phyloP scores from a whole-genome alignment of 2,797 vertebrate genomes.

The Pteronotus mesoamericanus region DNA sequence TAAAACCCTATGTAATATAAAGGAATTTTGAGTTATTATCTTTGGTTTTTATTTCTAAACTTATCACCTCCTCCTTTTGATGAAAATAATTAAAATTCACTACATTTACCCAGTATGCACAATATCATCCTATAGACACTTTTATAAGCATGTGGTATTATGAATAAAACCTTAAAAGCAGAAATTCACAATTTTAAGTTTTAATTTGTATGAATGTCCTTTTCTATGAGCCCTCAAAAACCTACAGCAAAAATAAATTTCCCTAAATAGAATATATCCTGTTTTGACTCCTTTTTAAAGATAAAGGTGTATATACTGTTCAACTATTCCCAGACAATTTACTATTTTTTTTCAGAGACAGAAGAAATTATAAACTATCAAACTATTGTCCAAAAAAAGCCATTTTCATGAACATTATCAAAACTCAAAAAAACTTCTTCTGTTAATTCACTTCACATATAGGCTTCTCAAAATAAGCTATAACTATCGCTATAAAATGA shows the following conservation, averaged over 20 bases:
- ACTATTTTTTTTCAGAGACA: neutral
- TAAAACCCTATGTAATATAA: neutral
- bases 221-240: neutral
- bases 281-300: neutral
- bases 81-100: neutral
- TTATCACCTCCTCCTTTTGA: neutral
- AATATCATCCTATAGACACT: neutral
- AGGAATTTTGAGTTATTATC: neutral
- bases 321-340: neutral
- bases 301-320: neutral
- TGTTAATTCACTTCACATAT: neutral
- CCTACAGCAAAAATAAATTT: neutral
- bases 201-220: neutral
- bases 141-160: neutral
- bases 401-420: neutral
- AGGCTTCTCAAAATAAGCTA: slow-evolving; percentile 21
- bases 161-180: neutral
- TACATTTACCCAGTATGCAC: neutral
- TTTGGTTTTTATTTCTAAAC: neutral
- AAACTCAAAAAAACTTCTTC: neutral
- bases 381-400: neutral
- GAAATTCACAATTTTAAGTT: neutral
- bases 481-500: neutral
- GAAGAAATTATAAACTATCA: neutral
- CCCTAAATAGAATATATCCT: neutral